Conservation (phyloP, 2,797 vertebrate species). For the Salmo trutta region DNA sequence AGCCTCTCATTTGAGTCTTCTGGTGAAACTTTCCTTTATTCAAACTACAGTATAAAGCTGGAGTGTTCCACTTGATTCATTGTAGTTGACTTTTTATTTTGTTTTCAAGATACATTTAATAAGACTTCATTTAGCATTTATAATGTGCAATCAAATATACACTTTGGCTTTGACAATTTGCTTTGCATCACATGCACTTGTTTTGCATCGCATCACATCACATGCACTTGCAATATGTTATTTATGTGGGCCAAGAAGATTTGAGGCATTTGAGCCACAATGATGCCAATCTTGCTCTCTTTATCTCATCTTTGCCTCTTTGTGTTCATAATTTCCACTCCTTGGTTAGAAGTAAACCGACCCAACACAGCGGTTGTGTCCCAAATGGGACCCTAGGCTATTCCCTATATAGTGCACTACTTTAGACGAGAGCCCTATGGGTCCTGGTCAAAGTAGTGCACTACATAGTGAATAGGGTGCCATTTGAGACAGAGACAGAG, state of each 20-base stretch:
- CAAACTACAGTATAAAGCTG: background rate
- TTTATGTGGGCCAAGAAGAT: slow-evolving; percentile 25
- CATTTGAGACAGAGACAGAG: slow-evolving; percentile 16
- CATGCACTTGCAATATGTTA: background rate
- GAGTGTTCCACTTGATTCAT: background rate
- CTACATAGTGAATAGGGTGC: background rate
- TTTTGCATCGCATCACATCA: background rate
- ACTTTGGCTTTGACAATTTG: background rate
- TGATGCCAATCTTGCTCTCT: slow-evolving; percentile 2
- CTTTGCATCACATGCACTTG: background rate
- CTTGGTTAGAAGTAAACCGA: slow-evolving; percentile 17
- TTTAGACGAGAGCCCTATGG: background rate
- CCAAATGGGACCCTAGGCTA: background rate
- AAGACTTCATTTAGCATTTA: background rate
- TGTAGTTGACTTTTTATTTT: background rate
- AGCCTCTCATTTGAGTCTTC: background rate
- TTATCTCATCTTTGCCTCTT: slow-evolving; percentile 10
- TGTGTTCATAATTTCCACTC: slow-evolving; percentile 27
- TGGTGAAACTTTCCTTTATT: background rate
- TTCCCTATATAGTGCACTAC: background rate
- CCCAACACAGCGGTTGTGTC: slow-evolving; percentile 8
- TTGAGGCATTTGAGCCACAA: background rate
- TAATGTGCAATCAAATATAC: background rate
- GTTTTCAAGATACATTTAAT: background rate
- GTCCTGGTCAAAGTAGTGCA: background rate